Conservation (phyloP, 2,888 invertebrate genomes). For the Brassicogethes aeneus region DNA sequence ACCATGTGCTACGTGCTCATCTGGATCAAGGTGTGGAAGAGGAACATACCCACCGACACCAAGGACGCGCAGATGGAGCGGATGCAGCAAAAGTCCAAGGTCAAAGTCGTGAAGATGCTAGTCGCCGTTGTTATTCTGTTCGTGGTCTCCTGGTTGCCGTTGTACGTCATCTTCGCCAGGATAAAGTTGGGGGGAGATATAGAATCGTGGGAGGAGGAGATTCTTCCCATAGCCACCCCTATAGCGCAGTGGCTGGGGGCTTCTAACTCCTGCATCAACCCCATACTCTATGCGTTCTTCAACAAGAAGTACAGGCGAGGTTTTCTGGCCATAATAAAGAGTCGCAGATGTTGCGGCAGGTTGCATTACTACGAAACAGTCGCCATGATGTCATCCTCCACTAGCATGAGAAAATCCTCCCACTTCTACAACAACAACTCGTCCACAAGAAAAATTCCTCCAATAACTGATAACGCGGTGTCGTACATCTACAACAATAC, state of each 20-base stretch:
- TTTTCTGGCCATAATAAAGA: conserved; percentile 80
- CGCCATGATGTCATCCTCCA: conserved; percentile 76
- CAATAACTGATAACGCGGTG: conserved; percentile 36
- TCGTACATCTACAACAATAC: conserved; percentile 61
- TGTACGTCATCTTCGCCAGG: conserved; percentile 82
- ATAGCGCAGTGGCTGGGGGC: conserved; percentile 89
- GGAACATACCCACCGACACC: conserved; percentile 83
- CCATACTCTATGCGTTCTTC: conserved; percentile 89
- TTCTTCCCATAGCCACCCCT: conserved; percentile 73
- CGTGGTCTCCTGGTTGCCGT: conserved; percentile 85
- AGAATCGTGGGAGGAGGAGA: conserved; percentile 69
- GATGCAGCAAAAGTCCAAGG: conserved; percentile 90
- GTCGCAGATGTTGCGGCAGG: conserved; percentile 76
- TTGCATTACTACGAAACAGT: conserved; percentile 81
- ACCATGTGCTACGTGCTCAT: conserved; percentile 87
- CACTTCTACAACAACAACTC: conserved; percentile 66
- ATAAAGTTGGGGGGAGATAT: conserved; percentile 74
- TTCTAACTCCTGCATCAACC: conserved; percentile 93
- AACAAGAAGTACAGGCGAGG: conserved; percentile 89
- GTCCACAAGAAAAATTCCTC: conserved; percentile 41
- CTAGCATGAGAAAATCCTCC: conserved; percentile 76
- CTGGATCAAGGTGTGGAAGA: conserved; percentile 73
- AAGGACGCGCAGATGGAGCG: conserved; percentile 86
- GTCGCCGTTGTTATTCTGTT: conserved; percentile 89
- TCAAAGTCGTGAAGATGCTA: conserved; percentile 91